A percentile compares a stretch with the other conserved stretches of the same genome.
Conservation (phyloP, 2,113 vertebrate genomes). For the Charina bottae region DNA sequence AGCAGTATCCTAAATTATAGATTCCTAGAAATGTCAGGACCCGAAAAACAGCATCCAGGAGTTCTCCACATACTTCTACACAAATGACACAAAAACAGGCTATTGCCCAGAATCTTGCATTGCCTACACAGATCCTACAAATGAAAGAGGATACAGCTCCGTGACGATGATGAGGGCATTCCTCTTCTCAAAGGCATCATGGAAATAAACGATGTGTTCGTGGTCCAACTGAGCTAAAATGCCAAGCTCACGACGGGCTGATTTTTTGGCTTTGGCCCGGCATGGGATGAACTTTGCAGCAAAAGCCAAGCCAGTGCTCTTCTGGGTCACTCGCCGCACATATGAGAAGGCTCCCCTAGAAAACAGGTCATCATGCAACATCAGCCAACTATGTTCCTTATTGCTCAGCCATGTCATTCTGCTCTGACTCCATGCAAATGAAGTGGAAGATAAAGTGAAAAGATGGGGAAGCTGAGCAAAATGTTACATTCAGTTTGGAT, state of each 20-base stretch:
- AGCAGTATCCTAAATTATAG: not conserved
- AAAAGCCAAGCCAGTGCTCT: slow-evolving; percentile 83
- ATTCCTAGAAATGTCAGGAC: not conserved
- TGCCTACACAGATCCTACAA: not conserved
- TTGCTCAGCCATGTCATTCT: not conserved
- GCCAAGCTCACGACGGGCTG: slow-evolving; percentile 84
- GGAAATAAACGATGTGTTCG: slow-evolving; percentile 89
- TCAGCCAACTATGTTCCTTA: not conserved
- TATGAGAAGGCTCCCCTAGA: slow-evolving; percentile 96
- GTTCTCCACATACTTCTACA: not conserved
- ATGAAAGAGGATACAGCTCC: slow-evolving; percentile 87
- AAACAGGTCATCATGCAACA: not conserved
- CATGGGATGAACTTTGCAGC: slow-evolving; percentile 94
- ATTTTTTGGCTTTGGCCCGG: slow-evolving; percentile 87
- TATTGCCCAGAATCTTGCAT: not conserved
- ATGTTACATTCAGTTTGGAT: not conserved
- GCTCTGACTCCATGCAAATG: not conserved
- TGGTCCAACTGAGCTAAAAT: slow-evolving; percentile 91
- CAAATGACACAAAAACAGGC: not conserved
- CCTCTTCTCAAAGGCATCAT: slow-evolving; percentile 95
- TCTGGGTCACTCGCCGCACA: slow-evolving; percentile 89
- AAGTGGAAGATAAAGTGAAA: not conserved
- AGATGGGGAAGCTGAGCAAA: not conserved
- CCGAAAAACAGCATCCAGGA: fast-evolving
- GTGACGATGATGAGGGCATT: slow-evolving; percentile 88